Base-by-base conservation (phyloP, 2,797 vertebrate genomes). In the Cirrhinus molitorella region DNA sequence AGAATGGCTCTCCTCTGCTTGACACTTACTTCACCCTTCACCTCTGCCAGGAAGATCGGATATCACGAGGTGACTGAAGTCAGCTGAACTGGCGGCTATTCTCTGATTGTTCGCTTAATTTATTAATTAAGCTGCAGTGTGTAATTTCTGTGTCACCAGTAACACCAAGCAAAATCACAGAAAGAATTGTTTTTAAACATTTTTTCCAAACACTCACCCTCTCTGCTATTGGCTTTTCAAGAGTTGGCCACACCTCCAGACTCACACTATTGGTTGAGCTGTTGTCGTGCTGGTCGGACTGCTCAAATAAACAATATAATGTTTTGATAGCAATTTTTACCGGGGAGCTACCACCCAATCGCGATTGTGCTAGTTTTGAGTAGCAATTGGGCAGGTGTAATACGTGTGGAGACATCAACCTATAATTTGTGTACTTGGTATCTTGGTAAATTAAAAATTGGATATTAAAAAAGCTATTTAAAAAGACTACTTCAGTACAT, bases 11-110 rank as follows among this genome's bases (percentile, higher is more conserved):
- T 80, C 96, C 96, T 6, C 96, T 99, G 78, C 92, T 99, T 88
- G 97, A 99, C 88, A 99, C 98, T 0, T 99, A 96, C 92, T 99
- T 99, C 93, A 99, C 97, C 19, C 97, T 99, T 84, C 98, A 99
- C 90, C 92, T 99, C 88, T 98, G 96, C 89, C 91, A 94, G 87
- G 94, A 89, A 1, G 79, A 95, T 51, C 94, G 92, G 84, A 96
- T 97, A 88, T 96, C 94, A 81, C 96, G 95, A 97, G 97, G 98
- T 99, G 92, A 89, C 90, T 87, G 14, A 45, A 17, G 49, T 47
- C 17, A 59, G 25, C 59, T 67, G 3, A 40, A 63, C 70, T 57
- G 17, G 53, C 37, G 71, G 37, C 17, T n/a, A 3, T 43, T 37
- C 57, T 74, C 28, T 63, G 43, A 73, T 65, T 81, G 45, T 73